Evolutionary conservation across 1,140 invertebrate genomes (phyloP), one percentile per base, ranked within the genome.

Genomic region (Panagrolaimus sp.): DNA sequence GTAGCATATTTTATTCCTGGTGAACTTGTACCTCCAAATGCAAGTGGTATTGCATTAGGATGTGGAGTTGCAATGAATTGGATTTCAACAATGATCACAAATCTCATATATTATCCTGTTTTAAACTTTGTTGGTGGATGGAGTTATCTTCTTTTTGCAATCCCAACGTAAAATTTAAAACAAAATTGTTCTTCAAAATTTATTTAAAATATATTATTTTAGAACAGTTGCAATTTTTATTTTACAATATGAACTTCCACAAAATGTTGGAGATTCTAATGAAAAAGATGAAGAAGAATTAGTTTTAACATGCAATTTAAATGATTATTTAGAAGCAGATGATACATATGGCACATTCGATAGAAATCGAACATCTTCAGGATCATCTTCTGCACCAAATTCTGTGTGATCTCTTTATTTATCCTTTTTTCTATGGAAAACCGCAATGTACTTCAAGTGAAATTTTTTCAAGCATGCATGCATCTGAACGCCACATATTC

Each of bases 131-230:
- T 76, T 45, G 76, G 76, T 27, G 76, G 76, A 64, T 78, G 68
- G 67, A 76, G 73, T 62, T 78, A 76, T 63, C 51, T 78, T 4
- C 27, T 78, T 14, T 78, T 78, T 67, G 75, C 74, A 38, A 69
- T 78, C 63, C 76, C 76, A 8, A 78, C 76, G 70, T 38, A n/a
- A n/a, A n/a, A n/a, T n/a, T 78, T n/a, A 23, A 68, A 51, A 67
- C 16, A 46, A 9, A 27, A n/a, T n/a, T 66, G n/a, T n/a, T n/a
- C n/a, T 66, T 47, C 2, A 53, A 9, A 27, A 20, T 48, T 11
- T 14, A 13, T 2, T 25, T 47, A 27, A 5, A 7, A 20, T 25
- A 44, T 7, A 7, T 9, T 38, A 47, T 42, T 70, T 61, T 44
- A 70, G 69, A 45, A 70, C 69, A 14, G 11, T 71, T 11, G 13